Base-by-base conservation (phyloP, 2,113 vertebrate genomes). In the Dicaeum eximium region DNA sequence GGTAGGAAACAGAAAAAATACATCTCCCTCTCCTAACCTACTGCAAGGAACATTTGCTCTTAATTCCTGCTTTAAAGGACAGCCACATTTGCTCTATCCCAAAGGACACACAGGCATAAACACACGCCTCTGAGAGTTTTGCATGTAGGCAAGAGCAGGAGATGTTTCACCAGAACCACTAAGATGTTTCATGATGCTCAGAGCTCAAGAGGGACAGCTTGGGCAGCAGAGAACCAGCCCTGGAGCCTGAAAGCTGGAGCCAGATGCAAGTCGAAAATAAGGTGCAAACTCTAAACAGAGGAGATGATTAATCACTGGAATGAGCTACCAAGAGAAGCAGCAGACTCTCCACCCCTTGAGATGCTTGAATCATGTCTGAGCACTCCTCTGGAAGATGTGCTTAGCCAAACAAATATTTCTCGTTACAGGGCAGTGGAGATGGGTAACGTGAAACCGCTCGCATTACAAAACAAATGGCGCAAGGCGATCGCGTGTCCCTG, bases 401-500 rank as follows among this genome's bases (percentile, higher is more conserved):
- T 90, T 61, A 90, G 78, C 48, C 85, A 82, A 91, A 96, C 30
- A 87, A 69, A 82, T 69, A 22, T 50, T 93, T 85, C 65, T 64
- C 3, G 0, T 77, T 62, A 40, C 45, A 80, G 71, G 42, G 80
- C 9, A 40, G 65, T 12, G 54, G 48, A 79, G 81, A 74, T 31
- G 35, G 84, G 78, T 44, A 79, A 93, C 2, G 0, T 7, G 38
- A 94, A 84, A 79, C 38, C 0, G 0, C 30, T 37, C 2, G 2
- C 15, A 33, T 50, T 84, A 38, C 30, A 51, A 62, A 87, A 73
- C 58, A 86, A 89, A 79, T 45, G 7, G 3, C 0, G 0, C 28
- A 21, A 35, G 18, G 51, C 1, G 3, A 78, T 48, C 44, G 27
- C 42, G 64, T 20, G 16, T 60, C 80, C 80, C 56, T 74, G 56